phyloP scores from a whole-genome alignment of 2,113 vertebrate species.

The Hydropotes inermis region DNA sequence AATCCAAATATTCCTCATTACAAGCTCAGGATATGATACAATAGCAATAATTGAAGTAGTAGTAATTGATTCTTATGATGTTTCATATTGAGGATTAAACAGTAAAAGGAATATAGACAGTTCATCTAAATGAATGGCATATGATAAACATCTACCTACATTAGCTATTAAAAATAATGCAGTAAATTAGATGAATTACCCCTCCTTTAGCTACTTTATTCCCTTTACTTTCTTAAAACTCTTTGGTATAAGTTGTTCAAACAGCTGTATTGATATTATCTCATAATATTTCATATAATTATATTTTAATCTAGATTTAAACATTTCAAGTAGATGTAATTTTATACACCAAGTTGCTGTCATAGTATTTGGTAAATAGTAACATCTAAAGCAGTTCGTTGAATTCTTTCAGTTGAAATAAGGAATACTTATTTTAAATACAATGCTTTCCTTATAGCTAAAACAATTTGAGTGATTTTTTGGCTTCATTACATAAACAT shows the following conservation, averaged over 20 bases:
- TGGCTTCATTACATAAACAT: not conserved
- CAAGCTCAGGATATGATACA: not conserved
- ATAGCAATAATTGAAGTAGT: not conserved
- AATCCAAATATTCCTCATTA: not conserved
- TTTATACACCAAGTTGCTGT: not conserved
- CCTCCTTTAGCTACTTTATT: not conserved
- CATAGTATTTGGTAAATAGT: not conserved
- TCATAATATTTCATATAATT: not conserved
- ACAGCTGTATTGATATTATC: not conserved
- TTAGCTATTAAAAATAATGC: not conserved
- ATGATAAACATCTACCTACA: not conserved
- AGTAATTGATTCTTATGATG: not conserved
- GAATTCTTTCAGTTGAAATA: not conserved
- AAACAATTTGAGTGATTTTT: not conserved
- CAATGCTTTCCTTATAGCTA: not conserved
- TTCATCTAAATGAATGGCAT: not conserved
- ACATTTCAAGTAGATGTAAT: not conserved
- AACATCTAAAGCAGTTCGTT: not conserved
- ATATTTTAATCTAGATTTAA: not conserved
- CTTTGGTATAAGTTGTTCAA: not conserved
- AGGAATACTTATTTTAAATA: not conserved
- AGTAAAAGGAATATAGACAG: not conserved
- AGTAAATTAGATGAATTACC: not conserved
- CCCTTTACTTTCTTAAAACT: not conserved
- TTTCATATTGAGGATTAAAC: not conserved